phyloP scores from a whole-genome alignment of 2,888 invertebrate genomes.

The Endomychus coccineus region DNA sequence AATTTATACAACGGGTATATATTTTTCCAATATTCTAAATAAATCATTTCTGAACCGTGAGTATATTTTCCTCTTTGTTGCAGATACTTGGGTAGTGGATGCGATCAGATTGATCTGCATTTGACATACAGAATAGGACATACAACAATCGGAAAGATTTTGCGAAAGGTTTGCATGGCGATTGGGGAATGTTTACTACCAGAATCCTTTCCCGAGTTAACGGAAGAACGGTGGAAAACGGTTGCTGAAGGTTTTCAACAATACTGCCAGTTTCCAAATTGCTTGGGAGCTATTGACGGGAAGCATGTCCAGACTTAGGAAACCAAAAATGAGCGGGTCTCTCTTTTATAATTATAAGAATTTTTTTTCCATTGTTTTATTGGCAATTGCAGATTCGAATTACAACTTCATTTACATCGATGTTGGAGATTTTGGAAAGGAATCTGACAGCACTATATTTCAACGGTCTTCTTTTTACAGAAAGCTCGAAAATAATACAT shows the following conservation, averaged over 20 bases:
- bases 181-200: conserved; percentile 18
- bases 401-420: conserved; percentile 14
- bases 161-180: conserved; percentile 19
- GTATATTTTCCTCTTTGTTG: too few species aligned
- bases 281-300: conserved; percentile 20
- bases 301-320: conserved; percentile 20
- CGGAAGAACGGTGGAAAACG: conserved; percentile 18
- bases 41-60: too few species aligned
- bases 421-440: conserved; percentile 22
- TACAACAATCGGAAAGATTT: conserved; percentile 19
- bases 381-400: conserved; percentile 6
- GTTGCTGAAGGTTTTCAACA: conserved; percentile 20
- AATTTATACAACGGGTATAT: too few species aligned
- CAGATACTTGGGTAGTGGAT: conserved; percentile 20
- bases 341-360: conserved; percentile 6
- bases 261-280: conserved; percentile 19
- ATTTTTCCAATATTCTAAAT: too few species aligned
- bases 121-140: conserved; percentile 21
- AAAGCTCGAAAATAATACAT: conserved; percentile 12
- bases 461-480: conserved; percentile 17
- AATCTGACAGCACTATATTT: conserved; percentile 23
- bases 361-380: conserved; percentile 5
- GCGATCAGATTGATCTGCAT: conserved; percentile 18
- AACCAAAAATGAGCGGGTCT: conserved; percentile 6
- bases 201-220: conserved; percentile 15